phyloP scores from a whole-genome alignment of 1,140 invertebrate species.

The Ganaspis sp. region DNA sequence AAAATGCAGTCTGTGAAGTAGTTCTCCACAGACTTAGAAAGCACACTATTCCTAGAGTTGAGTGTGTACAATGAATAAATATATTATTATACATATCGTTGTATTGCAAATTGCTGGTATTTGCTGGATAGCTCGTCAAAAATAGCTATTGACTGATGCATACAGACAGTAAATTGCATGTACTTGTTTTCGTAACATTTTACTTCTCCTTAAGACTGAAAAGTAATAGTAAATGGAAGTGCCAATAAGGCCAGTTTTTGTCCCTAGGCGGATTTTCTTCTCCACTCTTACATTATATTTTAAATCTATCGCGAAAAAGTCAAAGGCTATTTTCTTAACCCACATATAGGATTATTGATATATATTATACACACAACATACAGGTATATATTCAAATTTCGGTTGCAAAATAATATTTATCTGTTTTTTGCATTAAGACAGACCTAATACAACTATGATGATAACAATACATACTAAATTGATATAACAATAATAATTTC shows the following conservation, averaged over 20 bases:
- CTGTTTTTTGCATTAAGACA: too few relatives aligned
- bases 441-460: too few relatives aligned
- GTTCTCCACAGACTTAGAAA: not conserved
- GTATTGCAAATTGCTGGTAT: not conserved
- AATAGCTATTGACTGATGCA: not conserved
- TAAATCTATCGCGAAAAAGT: too few relatives aligned
- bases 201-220: not conserved
- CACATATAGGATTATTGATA: too few relatives aligned
- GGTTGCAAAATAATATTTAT: too few relatives aligned
- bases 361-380: too few relatives aligned
- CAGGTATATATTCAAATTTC: too few relatives aligned
- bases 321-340: too few relatives aligned
- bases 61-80: not conserved
- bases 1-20: not conserved
- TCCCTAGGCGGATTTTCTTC: not conserved
- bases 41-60: conserved; percentile 3
- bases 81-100: not conserved
- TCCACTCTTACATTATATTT: not conserved
- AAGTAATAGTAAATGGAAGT: not conserved
- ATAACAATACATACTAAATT: too few relatives aligned
- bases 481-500: too few relatives aligned
- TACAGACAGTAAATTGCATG: not conserved
- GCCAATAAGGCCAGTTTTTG: not conserved
- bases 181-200: not conserved
- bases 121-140: not conserved